phyloP scores from a whole-genome alignment of 2,113 vertebrate species.

The Corapipo altera region DNA sequence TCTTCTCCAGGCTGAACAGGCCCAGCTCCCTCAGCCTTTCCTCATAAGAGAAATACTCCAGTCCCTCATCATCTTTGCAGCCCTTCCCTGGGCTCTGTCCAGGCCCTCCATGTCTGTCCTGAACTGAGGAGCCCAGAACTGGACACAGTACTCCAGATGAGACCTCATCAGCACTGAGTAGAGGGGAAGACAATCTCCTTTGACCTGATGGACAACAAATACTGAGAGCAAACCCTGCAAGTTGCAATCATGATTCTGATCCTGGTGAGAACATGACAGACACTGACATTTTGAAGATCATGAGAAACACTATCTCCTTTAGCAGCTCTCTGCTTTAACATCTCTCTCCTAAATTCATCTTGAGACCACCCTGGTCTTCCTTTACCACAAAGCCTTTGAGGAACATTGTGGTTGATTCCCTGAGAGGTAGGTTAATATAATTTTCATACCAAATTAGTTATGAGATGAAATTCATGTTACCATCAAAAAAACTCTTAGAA shows the following conservation, averaged over 20 bases:
- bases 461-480: background rate
- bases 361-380: background rate
- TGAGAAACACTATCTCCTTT: background rate
- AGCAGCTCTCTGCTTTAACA: background rate
- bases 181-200: background rate
- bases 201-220: background rate
- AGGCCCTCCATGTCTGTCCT: background rate
- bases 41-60: background rate
- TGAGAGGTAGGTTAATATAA: background rate
- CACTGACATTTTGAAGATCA: background rate
- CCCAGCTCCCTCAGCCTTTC: background rate
- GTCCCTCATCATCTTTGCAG: background rate
- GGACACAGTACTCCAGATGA: background rate
- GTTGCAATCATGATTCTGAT: background rate
- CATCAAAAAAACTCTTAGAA: background rate
- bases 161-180: background rate
- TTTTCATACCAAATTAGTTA: background rate
- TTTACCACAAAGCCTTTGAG: background rate
- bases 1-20: background rate
- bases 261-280: background rate
- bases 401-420: background rate
- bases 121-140: background rate
- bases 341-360: background rate
- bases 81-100: background rate
- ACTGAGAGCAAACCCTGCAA: background rate